phyloP scores from a whole-genome alignment of 2,113 vertebrate species.

The Puntigrus tetrazona region DNA sequence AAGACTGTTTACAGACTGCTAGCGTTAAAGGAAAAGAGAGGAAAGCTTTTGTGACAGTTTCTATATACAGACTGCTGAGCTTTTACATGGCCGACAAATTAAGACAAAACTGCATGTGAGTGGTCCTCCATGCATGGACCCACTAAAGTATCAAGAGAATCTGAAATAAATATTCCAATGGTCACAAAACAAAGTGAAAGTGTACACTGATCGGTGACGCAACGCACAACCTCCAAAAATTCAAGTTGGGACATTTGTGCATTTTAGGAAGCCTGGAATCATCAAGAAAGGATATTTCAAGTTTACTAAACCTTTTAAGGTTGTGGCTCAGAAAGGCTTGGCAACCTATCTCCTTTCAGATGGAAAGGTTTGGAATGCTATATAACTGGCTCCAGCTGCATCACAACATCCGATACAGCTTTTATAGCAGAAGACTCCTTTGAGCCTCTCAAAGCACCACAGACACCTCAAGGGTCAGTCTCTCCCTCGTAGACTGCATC shows the following conservation, averaged over 20 bases:
- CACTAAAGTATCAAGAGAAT: neutral
- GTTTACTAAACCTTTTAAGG: neutral
- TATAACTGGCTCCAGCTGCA: neutral
- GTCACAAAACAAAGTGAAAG: neutral
- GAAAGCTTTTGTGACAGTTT: slow-evolving; percentile 39
- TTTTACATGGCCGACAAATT: neutral
- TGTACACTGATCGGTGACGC: neutral
- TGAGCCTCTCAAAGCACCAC: neutral
- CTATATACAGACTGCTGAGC: neutral
- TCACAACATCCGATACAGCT: neutral
- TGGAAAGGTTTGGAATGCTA: neutral
- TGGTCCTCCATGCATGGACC: neutral
- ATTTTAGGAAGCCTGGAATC: neutral
- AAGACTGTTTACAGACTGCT: slow-evolving; percentile 34
- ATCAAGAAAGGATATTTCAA: slow-evolving; percentile 1
- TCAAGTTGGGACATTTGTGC: slow-evolving; percentile 2
- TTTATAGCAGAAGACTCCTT: neutral
- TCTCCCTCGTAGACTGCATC: neutral
- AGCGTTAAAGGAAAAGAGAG: slow-evolving; percentile 32
- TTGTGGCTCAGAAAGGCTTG: neutral
- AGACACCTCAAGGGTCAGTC: neutral
- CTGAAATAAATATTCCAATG: neutral
- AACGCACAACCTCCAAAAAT: neutral
- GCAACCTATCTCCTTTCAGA: neutral
- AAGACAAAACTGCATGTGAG: slow-evolving; percentile 8